Percentiles rank a stretch among this genome's conserved stretches.
phyloP scores from a whole-genome alignment of 2,113 vertebrate genomes.

The Ovis canadensis region DNA sequence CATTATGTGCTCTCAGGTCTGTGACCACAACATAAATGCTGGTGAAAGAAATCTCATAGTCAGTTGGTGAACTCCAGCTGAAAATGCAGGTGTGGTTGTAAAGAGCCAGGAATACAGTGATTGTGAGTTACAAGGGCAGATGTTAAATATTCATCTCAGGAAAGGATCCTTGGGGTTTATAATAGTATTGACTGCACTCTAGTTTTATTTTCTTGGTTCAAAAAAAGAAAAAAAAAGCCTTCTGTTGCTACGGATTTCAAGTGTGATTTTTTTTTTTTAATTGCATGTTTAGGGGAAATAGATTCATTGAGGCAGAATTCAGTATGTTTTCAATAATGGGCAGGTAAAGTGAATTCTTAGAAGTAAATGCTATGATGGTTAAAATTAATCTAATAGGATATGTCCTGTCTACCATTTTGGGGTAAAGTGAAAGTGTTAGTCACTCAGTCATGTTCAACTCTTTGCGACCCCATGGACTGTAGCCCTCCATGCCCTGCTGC shows the following conservation, averaged over 20 bases:
- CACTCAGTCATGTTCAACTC: neutral
- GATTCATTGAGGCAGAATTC: neutral
- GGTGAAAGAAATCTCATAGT: slow-evolving; percentile 2
- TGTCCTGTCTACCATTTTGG: neutral
- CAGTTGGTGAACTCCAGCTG: neutral
- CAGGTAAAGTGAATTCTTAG: neutral
- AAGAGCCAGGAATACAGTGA: neutral
- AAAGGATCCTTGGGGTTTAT: slow-evolving; percentile 28
- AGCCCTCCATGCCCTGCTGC: neutral
- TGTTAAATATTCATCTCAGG: slow-evolving; percentile 52
- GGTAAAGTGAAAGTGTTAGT: neutral
- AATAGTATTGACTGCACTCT: neutral
- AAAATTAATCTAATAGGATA: neutral
- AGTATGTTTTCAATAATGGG: neutral
- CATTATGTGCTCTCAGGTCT: slow-evolving; percentile 57
- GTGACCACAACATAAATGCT: slow-evolving; percentile 58
- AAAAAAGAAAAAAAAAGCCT: neutral
- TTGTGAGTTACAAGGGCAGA: neutral
- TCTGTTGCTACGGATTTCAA: neutral
- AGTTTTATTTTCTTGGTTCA: slow-evolving; percentile 29
- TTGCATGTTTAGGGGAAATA: neutral
- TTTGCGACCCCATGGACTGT: neutral
- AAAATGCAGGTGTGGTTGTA: slow-evolving; percentile 9
- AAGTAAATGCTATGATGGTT: neutral
- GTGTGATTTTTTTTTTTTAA: neutral